Evolutionary conservation across 2,888 invertebrate genomes (phyloP).

Genomic region (Tinea trinotella): DNA sequence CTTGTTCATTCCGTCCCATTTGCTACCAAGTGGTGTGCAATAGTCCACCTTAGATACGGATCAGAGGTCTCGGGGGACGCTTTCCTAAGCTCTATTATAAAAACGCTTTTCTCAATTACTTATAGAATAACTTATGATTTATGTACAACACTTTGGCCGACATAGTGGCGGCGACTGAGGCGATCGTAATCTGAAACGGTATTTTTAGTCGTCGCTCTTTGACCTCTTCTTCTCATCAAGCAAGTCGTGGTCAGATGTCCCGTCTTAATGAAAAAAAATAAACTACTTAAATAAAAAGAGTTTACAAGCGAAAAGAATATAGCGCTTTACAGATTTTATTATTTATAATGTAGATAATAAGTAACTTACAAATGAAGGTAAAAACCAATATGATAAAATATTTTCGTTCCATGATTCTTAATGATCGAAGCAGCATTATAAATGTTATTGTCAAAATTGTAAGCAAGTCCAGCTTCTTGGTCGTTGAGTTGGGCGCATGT

Average conservation of each 20-base stretch:
- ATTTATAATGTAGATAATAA: neutral
- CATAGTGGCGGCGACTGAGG: too few species aligned
- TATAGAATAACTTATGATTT: neutral
- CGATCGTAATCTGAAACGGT: too few species aligned
- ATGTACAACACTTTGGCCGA: too few species aligned
- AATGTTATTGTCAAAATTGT: neutral
- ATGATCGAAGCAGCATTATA: neutral
- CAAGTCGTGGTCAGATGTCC: too few species aligned
- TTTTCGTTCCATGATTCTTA: neutral
- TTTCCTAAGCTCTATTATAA: constrained; percentile 23
- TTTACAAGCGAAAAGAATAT: too few species aligned
- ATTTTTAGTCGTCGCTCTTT: too few species aligned
- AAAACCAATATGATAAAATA: neutral
- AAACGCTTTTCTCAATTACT: neutral
- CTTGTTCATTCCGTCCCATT: constrained; percentile 60
- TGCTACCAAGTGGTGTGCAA: constrained; percentile 62
- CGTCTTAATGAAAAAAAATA: too few species aligned
- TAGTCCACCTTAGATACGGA: constrained; percentile 63
- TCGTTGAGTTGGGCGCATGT: neutral
- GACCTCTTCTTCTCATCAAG: too few species aligned
- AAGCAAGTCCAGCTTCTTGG: neutral
- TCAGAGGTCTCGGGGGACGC: constrained; percentile 32
- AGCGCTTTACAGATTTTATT: too few species aligned
- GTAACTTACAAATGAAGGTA: neutral
- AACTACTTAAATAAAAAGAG: too few species aligned